Conservation (phyloP, 64 coral and sea anemone species). For the Porites australiensis region DNA sequence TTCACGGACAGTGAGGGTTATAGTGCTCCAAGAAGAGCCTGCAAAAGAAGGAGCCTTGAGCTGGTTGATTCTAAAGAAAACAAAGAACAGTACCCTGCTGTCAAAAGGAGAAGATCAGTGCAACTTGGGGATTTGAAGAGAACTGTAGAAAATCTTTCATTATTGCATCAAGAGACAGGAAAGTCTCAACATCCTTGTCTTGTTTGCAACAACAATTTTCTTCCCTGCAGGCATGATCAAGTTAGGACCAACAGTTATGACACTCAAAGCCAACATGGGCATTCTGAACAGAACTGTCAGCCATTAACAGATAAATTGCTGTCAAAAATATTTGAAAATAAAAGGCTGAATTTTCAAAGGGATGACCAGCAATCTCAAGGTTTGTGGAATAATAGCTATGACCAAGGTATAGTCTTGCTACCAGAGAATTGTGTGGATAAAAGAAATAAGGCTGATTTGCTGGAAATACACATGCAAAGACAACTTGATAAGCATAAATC, state of each 20-base stretch:
- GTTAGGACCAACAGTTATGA: background rate
- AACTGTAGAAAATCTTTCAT: background rate
- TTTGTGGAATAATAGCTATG: background rate
- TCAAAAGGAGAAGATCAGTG: constrained; percentile 17
- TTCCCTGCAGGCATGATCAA: background rate
- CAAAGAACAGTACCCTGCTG: background rate
- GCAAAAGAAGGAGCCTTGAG: background rate
- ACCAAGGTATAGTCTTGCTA: background rate
- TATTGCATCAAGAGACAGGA: no score
- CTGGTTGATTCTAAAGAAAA: background rate
- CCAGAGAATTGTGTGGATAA: background rate
- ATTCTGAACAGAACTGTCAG: background rate
- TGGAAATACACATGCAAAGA: background rate
- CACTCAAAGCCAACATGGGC: background rate
- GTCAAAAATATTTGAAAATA: background rate
- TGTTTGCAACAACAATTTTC: no score
- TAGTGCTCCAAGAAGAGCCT: background rate
- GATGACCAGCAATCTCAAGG: no score
- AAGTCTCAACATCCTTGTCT: background rate
- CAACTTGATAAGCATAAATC: background rate
- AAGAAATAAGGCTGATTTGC: background rate
- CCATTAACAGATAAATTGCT: background rate
- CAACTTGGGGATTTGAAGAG: background rate
- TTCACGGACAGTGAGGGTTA: background rate
- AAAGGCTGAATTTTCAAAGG: background rate